Conservation (phyloP, 2,113 vertebrate species). For the Corapipo altera region DNA sequence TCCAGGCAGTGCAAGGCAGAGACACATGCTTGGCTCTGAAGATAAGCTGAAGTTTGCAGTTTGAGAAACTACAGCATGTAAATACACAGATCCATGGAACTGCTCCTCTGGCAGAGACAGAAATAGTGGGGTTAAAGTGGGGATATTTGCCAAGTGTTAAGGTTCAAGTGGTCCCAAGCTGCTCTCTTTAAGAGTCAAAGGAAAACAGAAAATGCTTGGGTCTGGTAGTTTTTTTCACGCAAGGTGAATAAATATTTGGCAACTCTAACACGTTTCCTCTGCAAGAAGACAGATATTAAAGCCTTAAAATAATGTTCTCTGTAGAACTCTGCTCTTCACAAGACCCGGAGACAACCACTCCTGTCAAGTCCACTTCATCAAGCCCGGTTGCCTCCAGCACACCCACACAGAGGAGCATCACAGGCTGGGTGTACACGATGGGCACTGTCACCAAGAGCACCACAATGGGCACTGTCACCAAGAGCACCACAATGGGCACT, state of each 20-base stretch:
- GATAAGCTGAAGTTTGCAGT: background rate
- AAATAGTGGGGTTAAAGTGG: rapidly evolving
- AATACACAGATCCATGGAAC: background rate
- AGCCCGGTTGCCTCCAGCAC: background rate
- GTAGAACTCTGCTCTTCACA: background rate
- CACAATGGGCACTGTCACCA: rapidly evolving
- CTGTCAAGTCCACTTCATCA: background rate
- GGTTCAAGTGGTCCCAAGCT: background rate
- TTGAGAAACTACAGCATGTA: background rate
- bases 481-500: rapidly evolving
- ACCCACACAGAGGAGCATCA: background rate
- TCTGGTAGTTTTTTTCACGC: background rate
- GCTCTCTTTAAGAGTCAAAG: background rate
- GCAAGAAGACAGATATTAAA: background rate
- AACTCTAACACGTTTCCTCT: rapidly evolving
- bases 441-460: background rate
- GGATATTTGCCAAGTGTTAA: background rate
- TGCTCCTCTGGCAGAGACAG: background rate
- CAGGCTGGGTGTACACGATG: rapidly evolving
- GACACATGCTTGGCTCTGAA: background rate
- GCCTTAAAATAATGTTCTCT: background rate
- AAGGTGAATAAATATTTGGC: background rate
- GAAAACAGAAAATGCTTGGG: background rate
- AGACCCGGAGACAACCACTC: background rate
- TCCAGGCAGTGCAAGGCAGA: background rate